Base-by-base conservation (phyloP, 2,113 vertebrate genomes). In the Pterocles orientalis region DNA sequence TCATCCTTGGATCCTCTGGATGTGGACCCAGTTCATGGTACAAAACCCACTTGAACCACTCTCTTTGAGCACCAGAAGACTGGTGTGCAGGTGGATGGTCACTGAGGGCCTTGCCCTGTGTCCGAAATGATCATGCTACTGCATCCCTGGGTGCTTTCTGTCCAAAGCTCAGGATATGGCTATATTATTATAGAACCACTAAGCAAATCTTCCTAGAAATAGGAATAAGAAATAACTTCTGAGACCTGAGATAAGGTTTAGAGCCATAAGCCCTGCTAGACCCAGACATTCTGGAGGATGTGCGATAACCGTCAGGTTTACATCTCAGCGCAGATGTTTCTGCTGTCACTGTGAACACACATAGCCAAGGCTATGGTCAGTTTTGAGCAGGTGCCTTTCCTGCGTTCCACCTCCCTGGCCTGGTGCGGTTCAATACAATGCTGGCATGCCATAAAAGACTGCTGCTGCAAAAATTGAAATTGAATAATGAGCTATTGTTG, bases 341-440 rank as follows among this genome's bases (percentile, higher is more conserved):
- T 94, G 61, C 82, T 92, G 64, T 77, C 77, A 48, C 31, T 61
- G 29, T 68, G 90, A 96, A 45, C 64, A 65, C 33, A 18, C 41
- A 61, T 13, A 6, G 41, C 64, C 79, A 69, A 88, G 60, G 9
- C 18, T 4, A 3, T 2, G 45, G 79, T 62, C 64, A 85, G 56
- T 65, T 88, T 45, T 50, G 75, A 96, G 81, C 92, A 97, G 94
- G 92, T 96, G 91, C 75, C 61, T 97, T 97, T 97, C 96, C 94
- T 95, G 78, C 92, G 84, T 80, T 88, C 89, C 82, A 92, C 78
- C 78, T 96, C 79, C 41, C 53, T 0, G 2, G 72, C 78, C 57
- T 62, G 58, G 19, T 60, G 78, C 2, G 7, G n/a, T 50, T 85
- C 79, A 53, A 12, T 4, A 89, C 89, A 96, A 94, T 92, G 83